phyloP scores from a whole-genome alignment of 2,888 invertebrate genomes.

The Biston stratarius region DNA sequence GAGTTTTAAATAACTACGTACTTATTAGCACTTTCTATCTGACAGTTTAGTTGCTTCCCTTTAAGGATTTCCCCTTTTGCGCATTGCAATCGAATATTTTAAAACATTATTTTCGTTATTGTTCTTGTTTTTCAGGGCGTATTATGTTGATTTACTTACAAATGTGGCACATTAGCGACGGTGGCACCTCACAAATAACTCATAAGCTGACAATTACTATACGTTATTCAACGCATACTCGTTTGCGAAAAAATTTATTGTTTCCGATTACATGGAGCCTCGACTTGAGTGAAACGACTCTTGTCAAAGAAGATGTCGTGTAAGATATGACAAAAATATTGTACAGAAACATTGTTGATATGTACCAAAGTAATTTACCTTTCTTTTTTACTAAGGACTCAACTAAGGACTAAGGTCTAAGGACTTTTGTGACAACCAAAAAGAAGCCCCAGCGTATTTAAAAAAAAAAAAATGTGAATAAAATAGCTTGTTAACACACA shows the following conservation, averaged over 20 bases:
- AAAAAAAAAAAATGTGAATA: too few relatives aligned
- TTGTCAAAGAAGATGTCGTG: conserved; percentile 7
- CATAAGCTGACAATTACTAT: conserved; percentile 76
- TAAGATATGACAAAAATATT: conserved; percentile 5
- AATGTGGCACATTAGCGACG: conserved; percentile 64
- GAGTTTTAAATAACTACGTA: too few relatives aligned
- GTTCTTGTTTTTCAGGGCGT: conserved; percentile 38
- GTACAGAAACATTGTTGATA: too few relatives aligned
- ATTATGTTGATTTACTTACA: conserved; percentile 58
- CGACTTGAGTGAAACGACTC: conserved; percentile 34
- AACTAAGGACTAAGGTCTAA: too few relatives aligned
- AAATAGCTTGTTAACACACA: too few relatives aligned
- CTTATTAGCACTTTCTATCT: too few relatives aligned
- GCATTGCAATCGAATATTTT: neutral
- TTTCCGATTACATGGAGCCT: conserved; percentile 69
- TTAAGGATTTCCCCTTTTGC: too few relatives aligned
- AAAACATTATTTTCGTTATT: conserved; percentile 10
- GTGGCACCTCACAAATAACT: conserved; percentile 70
- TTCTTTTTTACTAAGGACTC: too few relatives aligned
- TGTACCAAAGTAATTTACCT: too few relatives aligned
- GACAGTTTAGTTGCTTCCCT: too few relatives aligned
- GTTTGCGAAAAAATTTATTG: conserved; percentile 73
- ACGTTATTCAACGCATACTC: conserved; percentile 61
- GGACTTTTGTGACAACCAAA: too few relatives aligned
- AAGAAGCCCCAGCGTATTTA: too few relatives aligned